phyloP scores from a whole-genome alignment of 2,888 invertebrate genomes.

The Tipula lateralis region DNA sequence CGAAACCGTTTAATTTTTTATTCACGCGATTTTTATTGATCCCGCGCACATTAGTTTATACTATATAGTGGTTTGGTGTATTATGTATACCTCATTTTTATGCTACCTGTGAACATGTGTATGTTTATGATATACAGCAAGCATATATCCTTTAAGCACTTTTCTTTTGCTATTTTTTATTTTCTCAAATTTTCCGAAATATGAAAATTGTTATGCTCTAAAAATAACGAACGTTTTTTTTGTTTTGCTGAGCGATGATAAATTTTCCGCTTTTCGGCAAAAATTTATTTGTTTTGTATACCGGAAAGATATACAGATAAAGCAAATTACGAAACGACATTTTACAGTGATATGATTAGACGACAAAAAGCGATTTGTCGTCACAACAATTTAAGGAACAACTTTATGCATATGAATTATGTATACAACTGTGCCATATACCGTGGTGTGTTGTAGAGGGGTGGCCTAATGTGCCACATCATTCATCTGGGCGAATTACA shows the following conservation, averaged over 20 bases:
- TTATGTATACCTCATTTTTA: not conserved
- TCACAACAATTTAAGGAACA: not conserved
- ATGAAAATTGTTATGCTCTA: not conserved
- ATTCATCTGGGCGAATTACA: too few relatives aligned
- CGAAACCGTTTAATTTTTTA: not conserved
- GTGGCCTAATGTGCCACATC: too few relatives aligned
- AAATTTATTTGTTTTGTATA: not conserved
- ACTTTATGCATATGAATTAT: not conserved
- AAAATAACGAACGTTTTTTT: not conserved
- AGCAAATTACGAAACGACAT: not conserved
- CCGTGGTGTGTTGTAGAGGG: too few relatives aligned
- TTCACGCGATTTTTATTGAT: not conserved
- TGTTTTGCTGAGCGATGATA: not conserved
- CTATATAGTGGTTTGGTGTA: not conserved
- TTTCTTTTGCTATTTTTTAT: not conserved
- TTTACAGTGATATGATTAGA: conserved; percentile 9
- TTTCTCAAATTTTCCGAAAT: not conserved
- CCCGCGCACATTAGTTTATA: not conserved
- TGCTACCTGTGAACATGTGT: not conserved
- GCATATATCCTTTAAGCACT: not conserved
- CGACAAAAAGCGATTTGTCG: not conserved
- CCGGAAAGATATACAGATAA: not conserved
- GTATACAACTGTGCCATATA: too few relatives aligned
- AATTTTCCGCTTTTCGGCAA: not conserved
- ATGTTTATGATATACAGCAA: not conserved